Evolutionary conservation across 2,888 invertebrate genomes (phyloP), one percentile per base, ranked within the genome.

Genomic region (Latheticus oryzae): DNA sequence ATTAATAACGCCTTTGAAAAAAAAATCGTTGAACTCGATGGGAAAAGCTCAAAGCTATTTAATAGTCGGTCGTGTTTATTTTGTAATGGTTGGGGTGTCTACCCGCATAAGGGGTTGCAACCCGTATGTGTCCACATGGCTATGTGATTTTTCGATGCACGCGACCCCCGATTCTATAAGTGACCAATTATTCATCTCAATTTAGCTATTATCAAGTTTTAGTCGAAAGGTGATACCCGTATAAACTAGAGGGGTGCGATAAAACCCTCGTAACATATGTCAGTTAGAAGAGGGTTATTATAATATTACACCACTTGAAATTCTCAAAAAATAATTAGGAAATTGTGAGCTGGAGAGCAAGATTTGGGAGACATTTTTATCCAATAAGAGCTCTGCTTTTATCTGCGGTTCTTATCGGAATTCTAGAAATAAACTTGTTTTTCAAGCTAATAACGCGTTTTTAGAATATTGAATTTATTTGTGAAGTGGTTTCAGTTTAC

Each of bases 341-440:
- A 48, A 48, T 48, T 48, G 19, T 15, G 11, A 8, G 35, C 12
- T 32, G 4, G 16, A n/a, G 3, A 16, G 8, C 15, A 23, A n/a
- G 32, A 30, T 45, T 45, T 12, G 8, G 45, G 19, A 11, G 9
- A 21, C 4, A 13, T 12, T 23, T 13, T 21, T 28, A 16, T 17
- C 24, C 35, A 50, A 48, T 48, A 16, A 15, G 9, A 15, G 5
- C 8, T 26, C 23, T 7, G 26, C 7, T 24, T 17, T 51, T 40
- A 51, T 40, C 40, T 15, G 32, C 12, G 2, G 19, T n/a, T 42
- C 11, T 52, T 52, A 52, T 42, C 52, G 21, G 15, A 42, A 40
- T 51, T 51, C 51, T 51, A 32, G 51, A 40, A 51, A 51, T 51
- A 40, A 38, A 51, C 30, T 51, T 51, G 51, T 51, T 51, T 51